Evolutionary conservation across 2,113 vertebrate genomes (phyloP), one percentile per base, ranked within the genome.

Genomic region (Sander lucioperca): DNA sequence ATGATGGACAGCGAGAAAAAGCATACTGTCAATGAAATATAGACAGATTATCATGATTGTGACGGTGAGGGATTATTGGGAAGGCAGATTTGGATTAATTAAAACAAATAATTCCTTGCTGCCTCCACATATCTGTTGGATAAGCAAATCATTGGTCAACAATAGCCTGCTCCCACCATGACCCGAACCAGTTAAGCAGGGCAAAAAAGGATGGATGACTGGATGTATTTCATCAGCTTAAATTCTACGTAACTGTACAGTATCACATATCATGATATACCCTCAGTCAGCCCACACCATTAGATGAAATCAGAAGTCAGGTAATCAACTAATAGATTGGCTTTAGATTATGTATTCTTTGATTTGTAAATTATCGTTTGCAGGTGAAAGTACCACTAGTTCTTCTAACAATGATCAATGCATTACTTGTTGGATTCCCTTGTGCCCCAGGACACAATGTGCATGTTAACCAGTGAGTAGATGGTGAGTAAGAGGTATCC

Each of bases 401-500:
- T 1, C 25, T 4, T 53, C 18, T 61, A 62, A 45, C 45, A 51
- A 39, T 45, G 15, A 64, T 74, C 25, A 45, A 15, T 57, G 15
- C 54, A 70, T 90, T 93, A 94, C 92, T 94, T 93, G 84, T 65
- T 95, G 43, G 95, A 81, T 85, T 96, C 96, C 19, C 96, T 93
- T 45, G 96, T 96, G 47, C 96, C 96, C 96, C 96, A 96, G n/a
- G 96, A 91, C 45, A 96, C 95, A 47, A 77, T 86, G 89, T 96
- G 67, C 96, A 96, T 96, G 93, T 96, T 96, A 74, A 96, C 95
- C 77, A 96, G 87, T 2, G 95, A 95, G 88, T 96, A 96, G 86
- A 96, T 96, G 77, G 94, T 95, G 33, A 96, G 89, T 2, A 96
- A 91, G 56, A 96, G 95, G 83, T 96, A 96, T 58, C 96, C 96